Evolutionary conservation across 2,888 invertebrate species (phyloP).

Genomic region (Erpobdella octoculata): DNA sequence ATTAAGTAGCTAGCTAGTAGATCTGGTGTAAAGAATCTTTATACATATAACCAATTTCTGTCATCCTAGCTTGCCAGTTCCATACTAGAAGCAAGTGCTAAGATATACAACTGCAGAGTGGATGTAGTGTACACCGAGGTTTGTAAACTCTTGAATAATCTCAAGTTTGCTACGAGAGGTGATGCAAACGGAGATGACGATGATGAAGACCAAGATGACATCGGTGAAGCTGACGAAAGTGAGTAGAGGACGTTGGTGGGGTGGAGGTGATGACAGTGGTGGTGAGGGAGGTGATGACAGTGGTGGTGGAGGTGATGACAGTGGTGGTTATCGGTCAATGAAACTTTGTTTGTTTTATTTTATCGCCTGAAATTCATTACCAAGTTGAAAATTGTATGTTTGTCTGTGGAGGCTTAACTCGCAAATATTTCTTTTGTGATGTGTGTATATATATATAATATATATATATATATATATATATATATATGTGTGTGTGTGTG

Average conservation of each 20-base stretch:
- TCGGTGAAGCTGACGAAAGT: background rate
- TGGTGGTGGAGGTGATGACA: background rate
- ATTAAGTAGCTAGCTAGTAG: too few species aligned
- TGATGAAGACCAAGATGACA: background rate
- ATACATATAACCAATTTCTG: background rate
- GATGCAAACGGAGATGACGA: background rate
- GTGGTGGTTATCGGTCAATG: background rate
- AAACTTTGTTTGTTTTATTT: background rate
- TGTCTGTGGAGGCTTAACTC: too few species aligned
- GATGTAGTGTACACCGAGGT: slow-evolving; percentile 75
- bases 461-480: background rate
- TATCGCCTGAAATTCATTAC: background rate
- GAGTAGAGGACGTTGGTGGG: background rate
- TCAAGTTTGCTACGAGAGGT: background rate
- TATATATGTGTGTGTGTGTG: background rate
- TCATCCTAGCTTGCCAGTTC: slow-evolving; percentile 66
- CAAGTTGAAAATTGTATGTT: too few species aligned
- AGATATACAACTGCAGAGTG: slow-evolving; percentile 78
- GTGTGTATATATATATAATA: too few species aligned
- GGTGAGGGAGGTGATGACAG: slow-evolving; percentile 37
- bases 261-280: slow-evolving; percentile 10
- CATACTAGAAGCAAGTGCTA: slow-evolving; percentile 77
- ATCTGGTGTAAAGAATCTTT: too few species aligned
- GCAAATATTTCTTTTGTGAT: too few species aligned
- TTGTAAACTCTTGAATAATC: slow-evolving; percentile 46